Conservation (phyloP, 2,113 vertebrate species). For the Progne subis region DNA sequence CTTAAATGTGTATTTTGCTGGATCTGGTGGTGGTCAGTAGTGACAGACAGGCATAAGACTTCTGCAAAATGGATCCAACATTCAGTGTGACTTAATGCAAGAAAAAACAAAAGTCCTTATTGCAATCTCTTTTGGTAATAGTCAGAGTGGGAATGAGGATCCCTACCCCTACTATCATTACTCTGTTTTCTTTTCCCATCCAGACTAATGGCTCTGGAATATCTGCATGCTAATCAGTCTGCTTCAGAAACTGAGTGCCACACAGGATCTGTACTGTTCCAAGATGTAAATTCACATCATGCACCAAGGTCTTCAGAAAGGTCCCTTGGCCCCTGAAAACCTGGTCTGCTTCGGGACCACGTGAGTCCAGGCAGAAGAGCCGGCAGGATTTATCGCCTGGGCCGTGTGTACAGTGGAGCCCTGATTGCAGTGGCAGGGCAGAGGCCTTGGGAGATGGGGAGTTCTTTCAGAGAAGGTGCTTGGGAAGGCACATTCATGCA, state of each 20-base stretch:
- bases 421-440: neutral
- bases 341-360: accelerated
- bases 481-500: neutral
- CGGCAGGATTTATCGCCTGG: accelerated
- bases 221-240: neutral
- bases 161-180: neutral
- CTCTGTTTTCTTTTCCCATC: neutral
- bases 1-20: constrained; percentile 2
- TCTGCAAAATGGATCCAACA: neutral
- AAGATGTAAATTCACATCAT: neutral
- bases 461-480: neutral
- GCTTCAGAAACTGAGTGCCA: neutral
- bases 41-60: neutral
- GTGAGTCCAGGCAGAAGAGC: neutral
- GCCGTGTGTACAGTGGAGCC: neutral
- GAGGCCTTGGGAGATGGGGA: neutral
- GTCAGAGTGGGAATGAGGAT: neutral
- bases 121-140: neutral
- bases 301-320: neutral
- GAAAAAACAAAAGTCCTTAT: neutral
- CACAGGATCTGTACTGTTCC: neutral
- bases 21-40: neutral
- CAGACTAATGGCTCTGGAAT: neutral
- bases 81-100: neutral
- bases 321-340: neutral